Evolutionary conservation across 2,888 invertebrate genomes (phyloP), one percentile per base, ranked within the genome.

Genomic region (Ormyrus thymus): DNA sequence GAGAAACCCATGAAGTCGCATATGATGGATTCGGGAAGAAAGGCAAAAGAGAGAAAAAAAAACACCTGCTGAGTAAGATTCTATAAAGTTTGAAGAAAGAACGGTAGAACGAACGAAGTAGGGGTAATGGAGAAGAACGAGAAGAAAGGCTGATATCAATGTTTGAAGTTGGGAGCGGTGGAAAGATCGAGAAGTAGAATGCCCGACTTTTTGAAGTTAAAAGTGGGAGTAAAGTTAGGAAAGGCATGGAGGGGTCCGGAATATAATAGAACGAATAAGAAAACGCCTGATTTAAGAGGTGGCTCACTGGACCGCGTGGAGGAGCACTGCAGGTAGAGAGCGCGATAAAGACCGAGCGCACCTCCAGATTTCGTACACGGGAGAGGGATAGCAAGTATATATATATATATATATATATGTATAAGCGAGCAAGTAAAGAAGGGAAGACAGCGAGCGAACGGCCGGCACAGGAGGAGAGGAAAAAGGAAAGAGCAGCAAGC

Each of bases 401-500:
- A n/a, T n/a, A n/a, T n/a, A n/a, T 29, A 29, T 29, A 29, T 3
- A n/a, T n/a, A n/a, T 29, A 29, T 29, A 29, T 3, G 29, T 29
- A 29, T 29, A 29, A 62, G 43, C 55, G 73, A 53, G 9, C 64
- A 55, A 53, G 59, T 15, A n/a, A 51, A 9, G 59, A 46, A 73
- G 64, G 45, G 45, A 15, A 48, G 59, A 3, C 45, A 72, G 61
- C 13, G 61, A 72, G 29, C 45, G 53, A 72, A 68, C 59, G 62
- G 13, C 9, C 46, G 11, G 58, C 46, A 61, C 29, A 71, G 68
- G 72, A 66, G 55, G 51, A 46, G 55, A 68, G 56, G 71, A 70
- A 78, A 70, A 77, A 78, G 74, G 76, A 76, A 78, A 56, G 74
- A 68, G 70, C 51, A 71, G 55, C 55, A 69, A 73, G 69, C 61